Evolutionary conservation across 2,888 invertebrate genomes (phyloP).

Genomic region (Mycalesis mineus): DNA sequence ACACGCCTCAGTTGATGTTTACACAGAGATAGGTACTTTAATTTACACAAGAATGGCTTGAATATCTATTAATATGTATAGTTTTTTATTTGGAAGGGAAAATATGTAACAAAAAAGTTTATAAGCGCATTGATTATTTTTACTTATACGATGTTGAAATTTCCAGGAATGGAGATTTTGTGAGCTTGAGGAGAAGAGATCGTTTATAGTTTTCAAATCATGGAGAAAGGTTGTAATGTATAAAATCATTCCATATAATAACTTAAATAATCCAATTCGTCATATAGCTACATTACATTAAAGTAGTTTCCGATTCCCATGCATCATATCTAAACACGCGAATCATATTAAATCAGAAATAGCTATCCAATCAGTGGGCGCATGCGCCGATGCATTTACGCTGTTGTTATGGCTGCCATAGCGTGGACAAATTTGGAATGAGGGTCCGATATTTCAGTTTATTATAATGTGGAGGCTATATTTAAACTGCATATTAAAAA

Average conservation of each 20-base stretch:
- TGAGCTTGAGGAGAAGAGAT: too few relatives aligned
- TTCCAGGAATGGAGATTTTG: too few relatives aligned
- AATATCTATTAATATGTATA: too few relatives aligned
- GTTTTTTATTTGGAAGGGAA: too few relatives aligned
- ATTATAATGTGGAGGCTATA: not conserved
- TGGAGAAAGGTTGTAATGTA: too few relatives aligned
- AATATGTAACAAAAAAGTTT: too few relatives aligned
- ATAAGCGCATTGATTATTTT: too few relatives aligned
- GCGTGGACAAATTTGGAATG: constrained; percentile 21
- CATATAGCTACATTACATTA: constrained; percentile 1
- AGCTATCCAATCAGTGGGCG: constrained; percentile 61
- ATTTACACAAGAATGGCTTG: too few relatives aligned
- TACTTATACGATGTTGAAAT: too few relatives aligned
- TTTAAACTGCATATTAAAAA: not conserved
- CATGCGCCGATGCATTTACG: constrained; percentile 52
- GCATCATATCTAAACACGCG: constrained; percentile 50
- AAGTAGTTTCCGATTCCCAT: constrained; percentile 28
- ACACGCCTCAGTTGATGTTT: too few relatives aligned
- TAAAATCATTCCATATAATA: not conserved
- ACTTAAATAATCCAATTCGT: constrained; percentile 11
- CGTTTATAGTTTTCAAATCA: too few relatives aligned
- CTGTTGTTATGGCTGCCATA: constrained; percentile 44
- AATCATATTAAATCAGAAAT: constrained; percentile 61
- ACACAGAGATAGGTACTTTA: too few relatives aligned
- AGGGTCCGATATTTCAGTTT: constrained; percentile 6